Evolutionary conservation across 2,113 vertebrate genomes (phyloP), one percentile per base, ranked within the genome.

Genomic region (Dinomys branickii): DNA sequence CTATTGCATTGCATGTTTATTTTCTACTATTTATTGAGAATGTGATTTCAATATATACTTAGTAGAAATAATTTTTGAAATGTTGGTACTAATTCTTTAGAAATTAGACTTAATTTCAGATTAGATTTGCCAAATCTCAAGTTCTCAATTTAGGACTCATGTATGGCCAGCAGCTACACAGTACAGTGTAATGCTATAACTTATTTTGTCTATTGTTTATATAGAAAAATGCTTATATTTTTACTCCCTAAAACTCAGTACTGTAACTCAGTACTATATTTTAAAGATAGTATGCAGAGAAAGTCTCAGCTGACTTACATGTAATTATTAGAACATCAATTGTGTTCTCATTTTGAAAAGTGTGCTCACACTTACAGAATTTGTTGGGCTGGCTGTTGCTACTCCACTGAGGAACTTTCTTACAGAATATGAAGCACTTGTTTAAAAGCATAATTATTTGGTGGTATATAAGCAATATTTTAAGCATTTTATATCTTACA

Each of bases 1-100:
- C 26, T 77, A 26, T 44, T 50, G 30, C 9, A 33, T 78, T 78
- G 1, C 54, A 30, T 41, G 84, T 95, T 54, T 90, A 41, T 50
- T 93, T 94, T 56, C 47, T 65, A 30, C 50, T 94, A 19, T 33
- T 28, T 87, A 90, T 90, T 10, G 13, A 96, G 44, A 93, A 59
- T 73, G 50, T 52, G 28, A 13, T 87, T 90, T 85, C 3, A n/a
- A 1, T 56, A 52, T 86, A 14, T 89, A 89, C 47, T 90, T 16
- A 80, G 8, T 82, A n/a, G 56, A 93, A 54, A 88, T 89, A 77
- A 93, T 44, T 56, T 50, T 33, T 78, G 47, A 91, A 54, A 33
- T 89, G 47, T 24, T 83, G 50, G 5, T 50, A 47, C 30, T 85
- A 65, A 95, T 12, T 28, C 24, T 89, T 93, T 82, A 78, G 54